phyloP scores from a whole-genome alignment of 2,888 invertebrate genomes.

The Hirtodrosophila confusa region DNA sequence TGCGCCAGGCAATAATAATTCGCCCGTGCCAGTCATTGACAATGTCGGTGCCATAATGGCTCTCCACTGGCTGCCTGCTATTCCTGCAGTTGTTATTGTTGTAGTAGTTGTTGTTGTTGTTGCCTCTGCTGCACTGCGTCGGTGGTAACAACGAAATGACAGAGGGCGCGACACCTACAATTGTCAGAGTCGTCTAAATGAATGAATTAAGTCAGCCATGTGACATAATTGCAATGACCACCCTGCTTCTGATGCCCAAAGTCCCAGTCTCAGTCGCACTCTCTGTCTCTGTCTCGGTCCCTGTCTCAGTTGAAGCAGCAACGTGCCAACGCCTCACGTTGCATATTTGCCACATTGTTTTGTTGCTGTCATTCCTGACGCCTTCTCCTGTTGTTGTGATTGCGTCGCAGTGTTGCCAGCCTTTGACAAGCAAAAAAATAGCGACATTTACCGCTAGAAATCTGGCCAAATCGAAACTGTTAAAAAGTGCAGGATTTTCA shows the following conservation, averaged over 20 bases:
- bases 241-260: constrained; percentile 5
- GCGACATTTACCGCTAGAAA: no score
- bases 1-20: constrained; percentile 74
- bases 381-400: constrained; percentile 52
- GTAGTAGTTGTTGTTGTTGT: constrained; percentile 17
- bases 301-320: constrained; percentile 19
- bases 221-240: constrained; percentile 76
- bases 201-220: constrained; percentile 76
- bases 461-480: no score
- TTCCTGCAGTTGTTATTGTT: constrained; percentile 9
- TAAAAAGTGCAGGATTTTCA: no score
- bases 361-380: constrained; percentile 57
- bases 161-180: constrained; percentile 70
- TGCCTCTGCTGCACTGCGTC: constrained; percentile 65
- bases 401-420: constrained; percentile 40
- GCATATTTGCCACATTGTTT: constrained; percentile 74
- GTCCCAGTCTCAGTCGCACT: neutral
- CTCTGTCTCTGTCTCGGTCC: constrained; percentile 13
- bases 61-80: constrained; percentile 51
- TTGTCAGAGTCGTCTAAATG: constrained; percentile 74
- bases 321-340: constrained; percentile 52
- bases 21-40: constrained; percentile 71
- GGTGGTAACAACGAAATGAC: constrained; percentile 53
- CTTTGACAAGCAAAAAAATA: no score
- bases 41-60: constrained; percentile 73